Evolutionary conservation across 2,797 vertebrate species (phyloP).

Genomic region (Chelidonichthys spinosus): DNA sequence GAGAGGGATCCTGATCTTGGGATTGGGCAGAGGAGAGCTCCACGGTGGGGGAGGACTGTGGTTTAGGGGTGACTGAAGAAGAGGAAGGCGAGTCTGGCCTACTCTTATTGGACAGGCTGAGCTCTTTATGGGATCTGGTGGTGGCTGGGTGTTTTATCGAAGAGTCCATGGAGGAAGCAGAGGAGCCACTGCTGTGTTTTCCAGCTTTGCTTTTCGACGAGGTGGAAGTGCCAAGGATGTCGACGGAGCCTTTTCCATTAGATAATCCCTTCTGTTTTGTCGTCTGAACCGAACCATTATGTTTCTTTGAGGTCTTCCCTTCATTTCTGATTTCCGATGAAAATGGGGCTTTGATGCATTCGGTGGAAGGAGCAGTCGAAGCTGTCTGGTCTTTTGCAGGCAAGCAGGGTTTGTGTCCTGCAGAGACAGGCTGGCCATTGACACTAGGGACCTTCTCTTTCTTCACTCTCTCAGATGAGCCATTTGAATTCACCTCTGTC

Average conservation of each 20-base stretch:
- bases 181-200: constrained; percentile 65
- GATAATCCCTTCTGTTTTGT: constrained; percentile 85
- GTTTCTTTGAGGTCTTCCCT: constrained; percentile 76
- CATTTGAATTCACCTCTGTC: constrained; percentile 77
- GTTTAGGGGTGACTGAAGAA: constrained; percentile 62
- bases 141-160: constrained; percentile 55
- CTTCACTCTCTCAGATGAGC: constrained; percentile 72
- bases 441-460: constrained; percentile 74
- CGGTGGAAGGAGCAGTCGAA: constrained; percentile 49
- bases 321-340: constrained; percentile 71
- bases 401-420: constrained; percentile 72
- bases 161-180: constrained; percentile 59
- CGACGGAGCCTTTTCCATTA: constrained; percentile 86
- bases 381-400: constrained; percentile 62
- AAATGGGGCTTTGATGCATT: constrained; percentile 54
- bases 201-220: constrained; percentile 88
- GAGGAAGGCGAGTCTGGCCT: constrained; percentile 59
- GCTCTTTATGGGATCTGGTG: constrained; percentile 61
- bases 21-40: constrained; percentile 55
- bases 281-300: constrained; percentile 75
- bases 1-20: constrained; percentile 50
- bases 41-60: constrained; percentile 52
- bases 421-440: constrained; percentile 68
- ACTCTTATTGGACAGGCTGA: constrained; percentile 53
- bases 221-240: constrained; percentile 85